These are phyloP conservation scores for Tetragonula carbonaria DNA, from an alignment of 2,888 invertebrate genomes.

Conservation along the genomic window DNA sequence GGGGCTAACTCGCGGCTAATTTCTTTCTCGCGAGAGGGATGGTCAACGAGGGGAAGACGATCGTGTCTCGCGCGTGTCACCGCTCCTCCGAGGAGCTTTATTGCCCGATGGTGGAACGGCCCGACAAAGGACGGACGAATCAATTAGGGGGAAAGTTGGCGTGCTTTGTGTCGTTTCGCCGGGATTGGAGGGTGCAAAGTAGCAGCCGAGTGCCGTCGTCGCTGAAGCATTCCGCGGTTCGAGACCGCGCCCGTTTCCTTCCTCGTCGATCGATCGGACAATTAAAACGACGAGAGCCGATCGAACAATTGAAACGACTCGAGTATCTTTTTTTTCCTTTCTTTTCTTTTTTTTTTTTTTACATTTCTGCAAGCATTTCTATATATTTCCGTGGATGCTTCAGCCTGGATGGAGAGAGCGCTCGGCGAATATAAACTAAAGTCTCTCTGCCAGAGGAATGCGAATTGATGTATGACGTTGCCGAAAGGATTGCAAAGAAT, in stretches of 20 bases:
- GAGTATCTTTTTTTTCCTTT: background rate
- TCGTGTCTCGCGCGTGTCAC: constrained; percentile 1
- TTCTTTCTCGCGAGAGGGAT: constrained; percentile 51
- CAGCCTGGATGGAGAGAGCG: no score
- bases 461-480: no score
- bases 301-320: background rate
- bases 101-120: background rate
- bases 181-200: constrained; percentile 8
- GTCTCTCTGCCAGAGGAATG: no score
- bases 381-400: no score
- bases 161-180: background rate
- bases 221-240: background rate
- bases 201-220: background rate
- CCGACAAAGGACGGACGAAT: constrained; percentile 35
- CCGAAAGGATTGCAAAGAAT: no score
- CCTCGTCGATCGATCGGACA: constrained; percentile 16
- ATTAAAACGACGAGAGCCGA: constrained; percentile 10
- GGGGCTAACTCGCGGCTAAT: constrained; percentile 69
- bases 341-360: background rate
- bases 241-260: background rate
- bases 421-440: no score
- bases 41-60: constrained; percentile 34
- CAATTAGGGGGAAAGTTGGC: constrained; percentile 45
- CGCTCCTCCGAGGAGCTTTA: constrained; percentile 41
- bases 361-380: no score